Evolutionary conservation across 2,797 vertebrate genomes (phyloP).

Genomic region (Hydrocynus forskahlii): DNA sequence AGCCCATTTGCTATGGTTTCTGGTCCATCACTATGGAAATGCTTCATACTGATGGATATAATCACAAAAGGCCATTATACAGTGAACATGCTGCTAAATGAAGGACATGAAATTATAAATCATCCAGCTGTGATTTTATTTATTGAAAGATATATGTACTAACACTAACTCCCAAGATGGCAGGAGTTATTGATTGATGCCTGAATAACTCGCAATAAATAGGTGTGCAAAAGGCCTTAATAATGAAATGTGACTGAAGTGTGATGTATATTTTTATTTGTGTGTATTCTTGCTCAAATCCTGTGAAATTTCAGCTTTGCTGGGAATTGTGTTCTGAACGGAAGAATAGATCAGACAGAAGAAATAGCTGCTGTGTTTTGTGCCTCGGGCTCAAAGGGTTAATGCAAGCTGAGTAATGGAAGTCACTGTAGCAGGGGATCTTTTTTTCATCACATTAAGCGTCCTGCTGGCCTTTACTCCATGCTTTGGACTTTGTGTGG

Average conservation of each 20-base stretch:
- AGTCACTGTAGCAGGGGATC: background rate
- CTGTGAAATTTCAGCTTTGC: no score
- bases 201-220: no score
- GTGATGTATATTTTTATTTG: no score
- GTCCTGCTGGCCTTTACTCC: background rate
- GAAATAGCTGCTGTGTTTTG: background rate
- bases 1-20: no score
- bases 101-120: no score
- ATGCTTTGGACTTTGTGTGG: background rate
- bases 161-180: no score
- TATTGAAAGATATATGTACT: no score
- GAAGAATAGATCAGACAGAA: background rate
- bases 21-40: background rate
- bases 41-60: background rate
- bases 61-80: background rate
- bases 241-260: no score
- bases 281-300: background rate
- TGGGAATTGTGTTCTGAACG: background rate
- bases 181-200: no score
- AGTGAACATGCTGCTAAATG: no score
- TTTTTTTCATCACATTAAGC: background rate
- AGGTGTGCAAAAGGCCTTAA: no score
- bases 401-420: background rate
- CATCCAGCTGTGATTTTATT: no score
- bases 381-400: background rate